Base-by-base conservation (phyloP, 1,140 invertebrate species). In the Heliconius melpomene region DNA sequence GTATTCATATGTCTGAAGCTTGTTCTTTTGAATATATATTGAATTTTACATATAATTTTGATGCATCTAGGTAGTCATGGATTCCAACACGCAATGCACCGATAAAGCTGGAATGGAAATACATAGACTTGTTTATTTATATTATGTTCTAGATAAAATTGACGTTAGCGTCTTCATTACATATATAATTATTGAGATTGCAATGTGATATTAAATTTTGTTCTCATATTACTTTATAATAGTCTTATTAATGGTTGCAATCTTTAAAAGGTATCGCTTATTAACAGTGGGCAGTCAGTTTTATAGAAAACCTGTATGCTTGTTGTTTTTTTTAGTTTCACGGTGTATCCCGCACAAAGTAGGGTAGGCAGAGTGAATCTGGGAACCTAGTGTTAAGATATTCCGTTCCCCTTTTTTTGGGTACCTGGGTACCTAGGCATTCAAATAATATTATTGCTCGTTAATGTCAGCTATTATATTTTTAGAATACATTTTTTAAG, bases 51-150 rank as follows among this genome's bases (percentile, higher is more conserved):
- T 72, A 71, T 23, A 38, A 20, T 50, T 75, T 75, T 36, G 8
- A 52, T 50, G 78, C 38, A 76, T 70, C 74, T 66, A 66, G 23
- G 50, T 3, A 1, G 3, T 29, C 23, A 54, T 70, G 74, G 79
- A 79, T 79, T 72, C 79, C 79, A 20, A 70, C 79, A 79, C 79
- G 79, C 74, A 72, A 75, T 38, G 20, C 23, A 36, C 18, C 18
- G 3, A 23, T 57, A 13, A 66, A 66, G 13, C 23, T 66, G 60
- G 60, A 66, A 66, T 66, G 23, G 60, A 26, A 66, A 66, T 26
- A 66, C 23, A 23, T 60, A 60, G 57, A 60, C 57, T 60, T 60
- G 57, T 60, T 66, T 29, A 16, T 66, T 52, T 52, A 52, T 52
- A 20, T 52, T 5, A 66, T 66, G 60, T 66, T 26, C 23, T 66